Evolutionary conservation across 2,797 vertebrate species (phyloP), one percentile per base, ranked within the genome.

Genomic region (Pantherophis alleghaniensis): DNA sequence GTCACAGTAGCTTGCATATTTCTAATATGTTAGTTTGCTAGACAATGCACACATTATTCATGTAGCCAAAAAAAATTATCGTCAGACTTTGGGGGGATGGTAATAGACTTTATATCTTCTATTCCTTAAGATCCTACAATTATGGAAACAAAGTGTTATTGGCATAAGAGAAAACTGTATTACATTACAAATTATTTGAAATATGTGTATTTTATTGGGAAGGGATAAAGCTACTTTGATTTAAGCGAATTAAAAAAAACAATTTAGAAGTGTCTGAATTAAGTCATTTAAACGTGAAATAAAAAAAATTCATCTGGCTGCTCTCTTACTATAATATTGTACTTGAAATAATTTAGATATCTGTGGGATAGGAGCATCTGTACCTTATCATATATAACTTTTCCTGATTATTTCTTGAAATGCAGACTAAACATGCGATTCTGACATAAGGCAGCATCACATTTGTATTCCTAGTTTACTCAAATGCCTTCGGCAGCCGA

Each of bases 361-460:
- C 95, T 96, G 94, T 93, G 93, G 92, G 94, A 94, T 96, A 96
- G 92, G 69, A 97, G 96, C 97, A 97, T 97, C 98, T 98, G 97
- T 97, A 96, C 98, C 97, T 98, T 97, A 96, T 98, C 98, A 98
- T 92, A 89, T 95, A 92, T 94, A 97, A 97, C 97, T 97, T 98
- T 98, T 97, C 96, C 94, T 97, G 97, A 97, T 97, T 97, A 97
- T 97, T 98, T 97, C 97, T 97, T 96, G 94, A 96, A 95, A 92
- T 0, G 96, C 97, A 97, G 97, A 98, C 98, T 98, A 98, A 98
- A 98, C 97, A 98, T 90, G 96, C 90, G 59, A 93, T 69, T 96
- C 96, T 98, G 98, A 97, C 96, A 98, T 96, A 97, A 96, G 94
- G 95, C 97, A 96, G 96, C 97, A 98, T 98, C 96, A 92, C 97